Evolutionary conservation across 2,888 invertebrate genomes (phyloP).

Genomic region (Neoaliturus tenellus): DNA sequence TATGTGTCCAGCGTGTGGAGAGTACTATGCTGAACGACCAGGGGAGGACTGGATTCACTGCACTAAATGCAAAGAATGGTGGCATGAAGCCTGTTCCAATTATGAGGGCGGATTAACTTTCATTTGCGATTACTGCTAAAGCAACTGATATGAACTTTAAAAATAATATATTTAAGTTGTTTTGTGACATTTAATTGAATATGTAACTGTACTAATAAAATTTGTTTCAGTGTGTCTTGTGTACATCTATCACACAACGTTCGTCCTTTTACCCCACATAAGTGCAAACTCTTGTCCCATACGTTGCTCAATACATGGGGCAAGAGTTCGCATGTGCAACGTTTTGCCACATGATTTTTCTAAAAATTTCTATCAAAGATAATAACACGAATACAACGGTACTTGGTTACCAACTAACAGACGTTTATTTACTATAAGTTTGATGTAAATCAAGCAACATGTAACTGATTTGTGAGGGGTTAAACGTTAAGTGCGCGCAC

Average conservation of each 20-base stretch:
- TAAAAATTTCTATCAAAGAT: neutral
- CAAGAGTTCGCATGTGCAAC: slow-evolving; percentile 41
- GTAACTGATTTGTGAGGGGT: slow-evolving; percentile 14
- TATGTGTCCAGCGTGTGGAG: slow-evolving; percentile 38
- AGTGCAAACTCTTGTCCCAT: slow-evolving; percentile 39
- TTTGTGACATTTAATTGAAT: neutral
- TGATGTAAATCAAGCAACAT: slow-evolving; percentile 18
- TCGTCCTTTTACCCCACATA: slow-evolving; percentile 35
- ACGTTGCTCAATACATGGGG: no score
- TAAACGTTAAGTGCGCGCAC: slow-evolving; percentile 38
- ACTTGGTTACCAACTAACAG: slow-evolving; percentile 30
- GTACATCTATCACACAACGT: slow-evolving; percentile 13
- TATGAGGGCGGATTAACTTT: neutral
- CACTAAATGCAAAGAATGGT: slow-evolving; percentile 12
- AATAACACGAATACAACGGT: slow-evolving; percentile 37
- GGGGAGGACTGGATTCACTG: slow-evolving; percentile 42
- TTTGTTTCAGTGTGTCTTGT: neutral
- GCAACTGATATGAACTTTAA: neutral
- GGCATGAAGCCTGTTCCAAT: no score
- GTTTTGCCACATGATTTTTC: neutral
- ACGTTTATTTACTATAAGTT: slow-evolving; percentile 37
- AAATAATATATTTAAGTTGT: neutral
- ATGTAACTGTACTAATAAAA: neutral
- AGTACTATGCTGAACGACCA: neutral
- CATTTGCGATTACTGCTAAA: slow-evolving; percentile 33